Evolutionary conservation across 1,140 invertebrate species (phyloP), one percentile per base, ranked within the genome.

Genomic region (Gryon sp.): DNA sequence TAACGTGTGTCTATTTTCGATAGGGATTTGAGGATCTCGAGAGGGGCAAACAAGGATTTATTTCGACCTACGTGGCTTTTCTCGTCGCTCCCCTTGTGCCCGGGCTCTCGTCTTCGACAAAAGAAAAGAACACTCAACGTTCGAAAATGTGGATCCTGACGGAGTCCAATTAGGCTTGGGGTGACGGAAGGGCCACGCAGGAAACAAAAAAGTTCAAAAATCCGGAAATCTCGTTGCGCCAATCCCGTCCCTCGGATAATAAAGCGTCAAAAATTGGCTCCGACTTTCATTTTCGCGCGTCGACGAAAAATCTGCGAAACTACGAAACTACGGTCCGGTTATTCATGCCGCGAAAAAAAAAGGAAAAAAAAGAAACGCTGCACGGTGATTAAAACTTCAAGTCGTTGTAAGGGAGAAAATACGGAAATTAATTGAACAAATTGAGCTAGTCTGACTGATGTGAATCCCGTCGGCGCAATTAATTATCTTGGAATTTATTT

Each of bases 161-260:
- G 72, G 76, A 80, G 81, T 77, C 81, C 84, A 85, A 85, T 85
- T 85, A 85, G 81, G 72, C 38, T 24, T 43, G 22, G 40, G 70
- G 65, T 74, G 45, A 74, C 46, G 45, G 43, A 63, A 78, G 41
- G 65, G 32, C 36, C n/a, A 20, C 32, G 32, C 20, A 77, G 52
- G 50, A 80, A 80, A 76, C 63, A 72, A 75, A 80, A 75, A 72
- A 80, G 63, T 79, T 70, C 40, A 46, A 63, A 75, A 79, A 79
- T 60, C 52, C 66, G 66, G 66, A 72, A 72, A 72, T 72, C 74
- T 72, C 74, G 60, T 77, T 53, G 52, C 40, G 20, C 38, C 59
- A 76, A 69, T 69, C 63, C 63, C 36, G 59, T 57, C 36, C 50
- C 63, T 43, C 36, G 45, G 59, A 76, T 69, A 76, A 76, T 69